phyloP scores from a whole-genome alignment of 2,797 vertebrate genomes.

The Pseudochaenichthys georgianus region DNA sequence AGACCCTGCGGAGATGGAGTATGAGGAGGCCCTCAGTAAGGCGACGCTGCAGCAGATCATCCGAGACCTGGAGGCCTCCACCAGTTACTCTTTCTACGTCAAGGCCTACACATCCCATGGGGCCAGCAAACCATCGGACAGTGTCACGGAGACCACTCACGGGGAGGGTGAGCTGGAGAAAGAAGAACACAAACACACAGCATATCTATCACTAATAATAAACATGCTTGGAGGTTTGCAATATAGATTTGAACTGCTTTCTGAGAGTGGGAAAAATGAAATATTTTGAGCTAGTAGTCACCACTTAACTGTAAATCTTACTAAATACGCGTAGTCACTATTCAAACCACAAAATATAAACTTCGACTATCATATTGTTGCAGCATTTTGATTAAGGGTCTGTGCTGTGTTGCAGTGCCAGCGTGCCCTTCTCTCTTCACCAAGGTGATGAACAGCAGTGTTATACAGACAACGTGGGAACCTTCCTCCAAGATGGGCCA shows the following conservation, averaged over 20 bases:
- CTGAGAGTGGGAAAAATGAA: background rate
- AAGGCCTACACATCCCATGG: slow-evolving; percentile 97
- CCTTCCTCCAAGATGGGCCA: slow-evolving; percentile 92
- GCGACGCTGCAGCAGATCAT: slow-evolving; percentile 94
- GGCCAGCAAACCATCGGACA: slow-evolving; percentile 93
- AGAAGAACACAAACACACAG: slow-evolving; percentile 5
- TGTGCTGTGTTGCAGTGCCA: slow-evolving; percentile 87
- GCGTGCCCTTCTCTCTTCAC: slow-evolving; percentile 91
- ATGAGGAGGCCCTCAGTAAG: slow-evolving; percentile 98
- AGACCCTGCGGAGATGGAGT: slow-evolving; percentile 96
- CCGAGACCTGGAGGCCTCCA: slow-evolving; percentile 95
- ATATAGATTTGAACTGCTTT: background rate
- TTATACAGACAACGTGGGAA: slow-evolving; percentile 92
- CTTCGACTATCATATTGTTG: slow-evolving; percentile 1
- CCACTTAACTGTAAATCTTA: background rate
- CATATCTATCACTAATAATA: slow-evolving; percentile 2
- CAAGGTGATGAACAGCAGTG: slow-evolving; percentile 90
- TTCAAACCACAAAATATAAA: slow-evolving; percentile 8
- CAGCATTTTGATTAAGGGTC: slow-evolving; percentile 6
- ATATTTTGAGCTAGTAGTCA: background rate
- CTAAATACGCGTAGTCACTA: background rate
- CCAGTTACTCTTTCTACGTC: slow-evolving; percentile 96
- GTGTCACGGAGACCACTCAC: slow-evolving; percentile 89
- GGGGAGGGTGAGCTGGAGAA: slow-evolving; percentile 91
- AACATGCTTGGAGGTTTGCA: background rate